Conservation (phyloP, 2,113 vertebrate species). For the Rafetus swinhoei region DNA sequence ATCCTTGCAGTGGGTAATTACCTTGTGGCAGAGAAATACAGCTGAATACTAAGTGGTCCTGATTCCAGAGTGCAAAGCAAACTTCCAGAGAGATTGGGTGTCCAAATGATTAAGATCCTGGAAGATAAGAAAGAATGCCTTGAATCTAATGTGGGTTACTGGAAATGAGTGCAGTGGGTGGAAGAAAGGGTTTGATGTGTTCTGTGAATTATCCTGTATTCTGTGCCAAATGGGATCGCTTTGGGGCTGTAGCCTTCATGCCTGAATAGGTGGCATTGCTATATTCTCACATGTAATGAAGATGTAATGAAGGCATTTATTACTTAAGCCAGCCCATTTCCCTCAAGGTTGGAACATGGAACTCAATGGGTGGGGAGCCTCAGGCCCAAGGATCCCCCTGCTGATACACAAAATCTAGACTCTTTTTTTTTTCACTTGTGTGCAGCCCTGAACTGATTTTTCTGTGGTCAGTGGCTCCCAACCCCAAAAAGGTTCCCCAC, state of each 20-base stretch:
- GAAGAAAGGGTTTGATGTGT: background rate
- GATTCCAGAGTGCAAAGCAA: background rate
- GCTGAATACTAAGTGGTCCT: background rate
- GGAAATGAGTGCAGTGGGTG: background rate
- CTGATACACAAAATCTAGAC: too few species aligned
- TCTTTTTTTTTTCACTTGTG: too few species aligned
- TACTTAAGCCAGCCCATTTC: fast-evolving
- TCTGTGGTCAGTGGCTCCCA: too few species aligned
- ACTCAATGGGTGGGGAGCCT: too few species aligned
- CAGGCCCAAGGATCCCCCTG: too few species aligned
- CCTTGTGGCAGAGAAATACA: background rate
- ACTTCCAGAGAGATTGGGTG: background rate
- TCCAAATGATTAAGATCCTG: background rate
- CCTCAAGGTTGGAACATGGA: fast-evolving
- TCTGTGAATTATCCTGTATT: fast-evolving
- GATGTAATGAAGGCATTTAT: too few species aligned
- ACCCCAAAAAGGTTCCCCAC: too few species aligned
- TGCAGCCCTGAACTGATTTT: too few species aligned
- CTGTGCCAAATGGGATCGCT: fast-evolving
- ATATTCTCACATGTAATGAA: too few species aligned
- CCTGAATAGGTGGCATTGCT: too few species aligned
- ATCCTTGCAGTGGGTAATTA: fast-evolving
- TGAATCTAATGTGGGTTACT: too few species aligned
- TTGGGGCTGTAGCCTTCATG: fast-evolving
- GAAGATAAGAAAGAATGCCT: too few species aligned